phyloP scores from a whole-genome alignment of 2,113 vertebrate species.

The Otis tarda region DNA sequence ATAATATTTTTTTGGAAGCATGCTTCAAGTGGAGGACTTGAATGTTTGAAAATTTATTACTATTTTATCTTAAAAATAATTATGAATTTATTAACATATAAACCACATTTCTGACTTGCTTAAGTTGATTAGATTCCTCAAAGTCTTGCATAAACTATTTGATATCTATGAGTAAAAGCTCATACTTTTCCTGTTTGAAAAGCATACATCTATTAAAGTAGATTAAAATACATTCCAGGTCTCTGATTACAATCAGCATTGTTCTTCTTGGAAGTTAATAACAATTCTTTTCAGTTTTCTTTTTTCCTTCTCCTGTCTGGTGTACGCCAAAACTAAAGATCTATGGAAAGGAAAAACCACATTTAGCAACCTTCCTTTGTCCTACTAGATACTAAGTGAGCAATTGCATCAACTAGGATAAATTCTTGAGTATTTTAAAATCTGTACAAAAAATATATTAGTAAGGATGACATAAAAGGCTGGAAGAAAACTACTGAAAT shows the following conservation, averaged over 20 bases:
- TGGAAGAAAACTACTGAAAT: neutral
- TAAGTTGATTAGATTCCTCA: neutral
- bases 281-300: neutral
- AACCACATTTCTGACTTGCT: neutral
- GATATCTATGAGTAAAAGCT: neutral
- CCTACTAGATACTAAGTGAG: neutral
- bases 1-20: neutral
- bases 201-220: neutral
- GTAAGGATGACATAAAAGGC: neutral
- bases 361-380: neutral
- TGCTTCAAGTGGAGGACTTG: neutral
- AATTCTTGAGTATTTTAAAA: neutral
- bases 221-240: slow-evolving; percentile 15
- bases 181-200: neutral
- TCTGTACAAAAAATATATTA: neutral
- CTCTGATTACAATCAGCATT: neutral
- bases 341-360: neutral
- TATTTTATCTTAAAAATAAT: neutral
- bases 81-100: slow-evolving; percentile 30
- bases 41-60: neutral
- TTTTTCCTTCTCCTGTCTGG: neutral
- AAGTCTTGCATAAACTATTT: neutral
- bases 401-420: neutral
- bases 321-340: neutral
- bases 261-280: neutral